These are phyloP conservation scores for Brotula barbata DNA, from an alignment of 2,797 vertebrate genomes.

Conservation along the genomic window DNA sequence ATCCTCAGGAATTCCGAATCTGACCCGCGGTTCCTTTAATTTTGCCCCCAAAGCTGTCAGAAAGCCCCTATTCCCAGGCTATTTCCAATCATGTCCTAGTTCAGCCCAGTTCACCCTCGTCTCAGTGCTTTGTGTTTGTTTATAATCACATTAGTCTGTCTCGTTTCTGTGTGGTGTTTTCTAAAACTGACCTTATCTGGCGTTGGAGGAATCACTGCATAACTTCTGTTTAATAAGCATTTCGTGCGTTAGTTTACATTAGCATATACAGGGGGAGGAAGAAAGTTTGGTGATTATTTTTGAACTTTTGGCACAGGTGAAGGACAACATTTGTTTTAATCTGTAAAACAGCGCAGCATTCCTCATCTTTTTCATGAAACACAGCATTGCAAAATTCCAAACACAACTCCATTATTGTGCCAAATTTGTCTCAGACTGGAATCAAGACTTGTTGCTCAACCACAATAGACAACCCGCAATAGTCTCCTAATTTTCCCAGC, in stretches of 20 bases:
- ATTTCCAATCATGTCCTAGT: slow-evolving; percentile 18
- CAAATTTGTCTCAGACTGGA: background rate
- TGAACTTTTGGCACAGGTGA: slow-evolving; percentile 10
- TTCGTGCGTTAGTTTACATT: background rate
- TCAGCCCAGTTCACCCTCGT: slow-evolving; percentile 8
- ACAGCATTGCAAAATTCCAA: slow-evolving; percentile 19
- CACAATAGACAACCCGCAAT: slow-evolving; percentile 7
- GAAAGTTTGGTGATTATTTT: slow-evolving; percentile 13
- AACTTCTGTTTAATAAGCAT: slow-evolving; percentile 1
- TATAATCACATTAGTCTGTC: slow-evolving; percentile 35
- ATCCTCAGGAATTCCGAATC: slow-evolving; percentile 63
- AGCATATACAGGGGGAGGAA: background rate
- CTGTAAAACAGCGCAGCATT: too few species aligned
- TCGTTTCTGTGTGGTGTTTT: slow-evolving; percentile 19
- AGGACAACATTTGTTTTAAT: background rate
- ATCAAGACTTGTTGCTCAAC: slow-evolving; percentile 21
- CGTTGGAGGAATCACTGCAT: slow-evolving; percentile 19
- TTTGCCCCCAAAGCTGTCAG: slow-evolving; percentile 27
- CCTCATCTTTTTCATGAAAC: background rate
- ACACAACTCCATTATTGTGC: slow-evolving; percentile 13
- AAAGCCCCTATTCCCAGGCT: slow-evolving; percentile 56
- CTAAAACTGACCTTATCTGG: slow-evolving; percentile 19
- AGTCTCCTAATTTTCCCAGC: slow-evolving; percentile 24
- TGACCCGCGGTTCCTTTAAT: slow-evolving; percentile 54
- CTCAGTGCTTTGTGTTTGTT: slow-evolving; percentile 50